Conservation (phyloP, 2,113 vertebrate species). For the Amphiprion ocellaris region DNA sequence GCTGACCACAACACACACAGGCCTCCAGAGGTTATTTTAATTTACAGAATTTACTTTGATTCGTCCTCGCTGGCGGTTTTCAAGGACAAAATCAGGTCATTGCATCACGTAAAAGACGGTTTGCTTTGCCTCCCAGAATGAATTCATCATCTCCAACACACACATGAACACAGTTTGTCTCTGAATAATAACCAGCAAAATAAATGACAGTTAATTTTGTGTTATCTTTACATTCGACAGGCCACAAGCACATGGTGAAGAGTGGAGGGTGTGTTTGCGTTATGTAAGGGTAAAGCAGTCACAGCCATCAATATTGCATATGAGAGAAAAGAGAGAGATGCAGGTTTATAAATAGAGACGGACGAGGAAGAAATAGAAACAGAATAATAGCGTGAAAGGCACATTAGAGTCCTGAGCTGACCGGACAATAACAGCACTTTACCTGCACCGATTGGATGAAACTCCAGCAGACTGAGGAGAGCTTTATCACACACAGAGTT, state of each 20-base stretch:
- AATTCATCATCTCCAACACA: not conserved
- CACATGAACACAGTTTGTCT: not conserved
- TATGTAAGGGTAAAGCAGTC: slow-evolving; percentile 35
- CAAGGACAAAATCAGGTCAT: slow-evolving; percentile 30
- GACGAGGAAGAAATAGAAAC: not conserved
- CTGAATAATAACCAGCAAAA: not conserved
- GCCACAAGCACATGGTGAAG: not conserved
- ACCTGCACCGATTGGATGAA: not conserved
- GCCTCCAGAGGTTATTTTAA: not conserved
- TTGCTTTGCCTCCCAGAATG: too few relatives aligned
- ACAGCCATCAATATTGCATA: slow-evolving; percentile 55
- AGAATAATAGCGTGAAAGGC: not conserved
- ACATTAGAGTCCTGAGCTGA: slow-evolving; percentile 2
- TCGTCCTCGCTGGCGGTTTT: slow-evolving; percentile 8
- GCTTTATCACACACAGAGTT: too few relatives aligned
- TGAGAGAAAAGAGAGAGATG: not conserved
- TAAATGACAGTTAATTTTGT: not conserved
- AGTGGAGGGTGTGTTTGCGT: slow-evolving; percentile 8
- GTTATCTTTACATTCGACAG: not conserved
- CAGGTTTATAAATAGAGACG: slow-evolving; percentile 38
- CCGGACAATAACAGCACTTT: slow-evolving; percentile 1
- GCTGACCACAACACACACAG: not conserved
- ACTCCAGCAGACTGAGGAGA: too few relatives aligned
- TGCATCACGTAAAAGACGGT: slow-evolving; percentile 12
- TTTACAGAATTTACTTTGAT: slow-evolving; percentile 23